These are phyloP conservation scores for Heliangelus exortis DNA, from an alignment of 2,797 vertebrate genomes.

Conservation along the genomic window DNA sequence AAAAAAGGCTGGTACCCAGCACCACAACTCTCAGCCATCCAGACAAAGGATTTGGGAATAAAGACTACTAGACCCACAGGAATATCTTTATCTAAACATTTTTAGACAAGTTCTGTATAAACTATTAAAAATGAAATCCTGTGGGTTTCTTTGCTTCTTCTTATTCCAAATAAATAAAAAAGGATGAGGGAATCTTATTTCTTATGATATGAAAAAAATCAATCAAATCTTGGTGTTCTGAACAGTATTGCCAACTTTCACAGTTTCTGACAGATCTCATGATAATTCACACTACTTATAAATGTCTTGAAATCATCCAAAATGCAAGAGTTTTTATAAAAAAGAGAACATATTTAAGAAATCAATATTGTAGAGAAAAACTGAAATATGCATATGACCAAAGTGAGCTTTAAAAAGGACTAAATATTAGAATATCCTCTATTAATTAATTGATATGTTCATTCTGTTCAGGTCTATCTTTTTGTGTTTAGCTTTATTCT, in stretches of 20 bases:
- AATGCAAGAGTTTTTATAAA: background rate
- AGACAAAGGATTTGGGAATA: background rate
- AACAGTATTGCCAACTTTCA: background rate
- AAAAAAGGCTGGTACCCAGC: background rate
- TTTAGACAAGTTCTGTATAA: background rate
- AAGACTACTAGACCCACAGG: background rate
- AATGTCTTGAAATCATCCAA: background rate
- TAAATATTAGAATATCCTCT: background rate
- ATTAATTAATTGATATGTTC: background rate
- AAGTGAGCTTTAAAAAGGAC: background rate
- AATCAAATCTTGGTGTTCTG: background rate
- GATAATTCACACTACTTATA: background rate
- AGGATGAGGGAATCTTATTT: background rate
- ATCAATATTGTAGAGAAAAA: background rate
- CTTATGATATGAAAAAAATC: background rate
- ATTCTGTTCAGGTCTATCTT: background rate
- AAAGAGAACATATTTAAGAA: background rate
- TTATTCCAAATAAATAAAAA: background rate
- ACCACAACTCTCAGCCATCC: background rate
- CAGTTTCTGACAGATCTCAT: background rate
- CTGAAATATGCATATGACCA: background rate
- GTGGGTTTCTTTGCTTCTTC: accelerated
- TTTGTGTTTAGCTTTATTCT: background rate
- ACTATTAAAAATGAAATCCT: background rate
- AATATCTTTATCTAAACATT: background rate